Base-by-base conservation (phyloP, 2,797 vertebrate species). In the Microtus obscurus region DNA sequence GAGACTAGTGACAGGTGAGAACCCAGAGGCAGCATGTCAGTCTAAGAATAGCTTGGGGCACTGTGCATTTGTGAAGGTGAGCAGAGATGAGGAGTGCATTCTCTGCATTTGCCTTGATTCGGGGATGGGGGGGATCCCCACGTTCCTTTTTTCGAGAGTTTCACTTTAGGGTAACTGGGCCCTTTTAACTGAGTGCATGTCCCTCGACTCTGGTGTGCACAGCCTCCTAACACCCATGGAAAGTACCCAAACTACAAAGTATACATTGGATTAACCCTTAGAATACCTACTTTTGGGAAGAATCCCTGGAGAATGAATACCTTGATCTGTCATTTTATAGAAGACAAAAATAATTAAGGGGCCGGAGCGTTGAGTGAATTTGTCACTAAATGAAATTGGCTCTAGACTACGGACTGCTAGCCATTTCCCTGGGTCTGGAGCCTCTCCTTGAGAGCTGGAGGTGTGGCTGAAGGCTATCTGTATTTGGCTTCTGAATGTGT, bases 321-420 rank as follows among this genome's bases (percentile, higher is more conserved):
- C 74, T 92, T 67, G 13, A 83, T 82, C 92, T 65, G 34, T 76
- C 45, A 69, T n/a, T 93, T n/a, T 96, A 78, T 21, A 86, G 65
- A 91, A 93, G 86, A 89, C 74, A 93, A 89, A 97, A 92, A 92
- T 67, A 93, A 92, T 67, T 71, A 92, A 89, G 81, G 48, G 27
- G 61, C 23, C 63, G 11, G 82, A 86, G 40, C 90, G 67, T 80
- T 92, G 83, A 83, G 92, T 90, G 90, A 93, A 69, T 48, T 43
- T 40, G 65, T 78, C 94, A 40, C 88, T 89, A 93, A 97, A 91
- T 74, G 92, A 92, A 89, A 92, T 65, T 45, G 69, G 91, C 76
- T 92, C 48, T 53, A 56, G 29, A 37, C 77, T 76, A 10, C 13
- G 63, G 25, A 69, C 2, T 9, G 89, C 53, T 53, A 2, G 7